Base-by-base conservation (phyloP, 2,113 vertebrate genomes). In the Oncorhynchus gorbuscha region DNA sequence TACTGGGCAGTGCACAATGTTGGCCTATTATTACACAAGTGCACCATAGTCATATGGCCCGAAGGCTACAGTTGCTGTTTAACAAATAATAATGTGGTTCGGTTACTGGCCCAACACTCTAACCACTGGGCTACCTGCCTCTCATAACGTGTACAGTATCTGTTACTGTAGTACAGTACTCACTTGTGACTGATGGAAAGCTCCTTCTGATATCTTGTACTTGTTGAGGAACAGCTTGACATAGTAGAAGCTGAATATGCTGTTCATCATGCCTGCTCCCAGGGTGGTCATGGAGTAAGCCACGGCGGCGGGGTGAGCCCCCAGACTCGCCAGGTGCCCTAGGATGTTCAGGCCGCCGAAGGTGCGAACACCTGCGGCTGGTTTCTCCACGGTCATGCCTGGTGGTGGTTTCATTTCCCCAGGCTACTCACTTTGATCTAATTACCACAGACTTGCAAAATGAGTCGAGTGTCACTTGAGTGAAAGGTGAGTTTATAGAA, bases 171-270 rank as follows among this genome's bases (percentile, higher is more conserved):
- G 28, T 30, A 7, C 2, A 49, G 26, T 55, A 72, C 91, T 82
- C 91, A 96, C 97, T 90, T 97, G 96, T 13, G 94, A 94, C 87
- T 93, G 91, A 72, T 96, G 94, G 88, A 98, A 98, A 0, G 93
- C 94, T 68, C 72, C 75, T 84, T 97, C 95, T 67, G 96, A 95
- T 91, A 96, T 94, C 75, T 91, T 91, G 89, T 96, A 97, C 12
- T 84, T 89, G 71, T 95, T 94, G 58, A 97, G 81, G 81, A 97
- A 98, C 22, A 98, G 93, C 83, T 98, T 98, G 13, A 98, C 93
- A 0, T 95, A 97, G 85, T 98, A 98, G 90, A 98, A 99, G 84
- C 89, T 94, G 79, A 98, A 98, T 81, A 97, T 92, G 30, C 93
- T 96, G 88, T 95, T 97, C 87, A 97, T 95, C 95, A 97, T 96